Conservation (phyloP, 2,888 invertebrate species). For the Phanerotoma sp. region DNA sequence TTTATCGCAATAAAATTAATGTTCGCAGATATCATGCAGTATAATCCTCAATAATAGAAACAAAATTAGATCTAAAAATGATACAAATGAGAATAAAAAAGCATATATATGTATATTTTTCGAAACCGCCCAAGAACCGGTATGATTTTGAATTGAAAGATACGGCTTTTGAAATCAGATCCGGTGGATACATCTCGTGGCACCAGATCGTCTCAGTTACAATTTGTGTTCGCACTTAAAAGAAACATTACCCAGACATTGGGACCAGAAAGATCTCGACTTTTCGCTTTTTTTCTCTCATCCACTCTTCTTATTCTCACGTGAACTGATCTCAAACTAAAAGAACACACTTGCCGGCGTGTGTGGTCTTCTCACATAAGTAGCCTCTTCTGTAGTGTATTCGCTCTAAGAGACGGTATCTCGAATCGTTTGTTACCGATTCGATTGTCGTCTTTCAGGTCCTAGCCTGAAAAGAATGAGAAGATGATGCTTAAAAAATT, state of each 20-base stretch:
- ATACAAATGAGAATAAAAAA: no score
- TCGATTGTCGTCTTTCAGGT: constrained; percentile 47
- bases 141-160: constrained; percentile 17
- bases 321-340: constrained; percentile 27
- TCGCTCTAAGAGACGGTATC: constrained; percentile 44
- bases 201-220: constrained; percentile 54
- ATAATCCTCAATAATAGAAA: no score
- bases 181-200: constrained; percentile 45
- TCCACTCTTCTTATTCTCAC: constrained; percentile 11
- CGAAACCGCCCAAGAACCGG: no score
- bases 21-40: no score
- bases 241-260: constrained; percentile 55
- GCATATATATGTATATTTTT: no score
- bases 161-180: constrained; percentile 55
- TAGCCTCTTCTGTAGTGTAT: background rate
- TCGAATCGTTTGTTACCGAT: constrained; percentile 54
- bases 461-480: background rate
- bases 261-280: constrained; percentile 32
- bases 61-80: no score
- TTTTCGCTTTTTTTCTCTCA: constrained; percentile 15
- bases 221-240: constrained; percentile 58
- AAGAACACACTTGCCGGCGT: constrained; percentile 39
- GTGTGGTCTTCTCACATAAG: constrained; percentile 47
- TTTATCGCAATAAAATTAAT: no score
- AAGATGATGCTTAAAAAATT: constrained; percentile 1